Evolutionary conservation across 1,140 invertebrate genomes (phyloP).

Genomic region (Drosophila truncata): DNA sequence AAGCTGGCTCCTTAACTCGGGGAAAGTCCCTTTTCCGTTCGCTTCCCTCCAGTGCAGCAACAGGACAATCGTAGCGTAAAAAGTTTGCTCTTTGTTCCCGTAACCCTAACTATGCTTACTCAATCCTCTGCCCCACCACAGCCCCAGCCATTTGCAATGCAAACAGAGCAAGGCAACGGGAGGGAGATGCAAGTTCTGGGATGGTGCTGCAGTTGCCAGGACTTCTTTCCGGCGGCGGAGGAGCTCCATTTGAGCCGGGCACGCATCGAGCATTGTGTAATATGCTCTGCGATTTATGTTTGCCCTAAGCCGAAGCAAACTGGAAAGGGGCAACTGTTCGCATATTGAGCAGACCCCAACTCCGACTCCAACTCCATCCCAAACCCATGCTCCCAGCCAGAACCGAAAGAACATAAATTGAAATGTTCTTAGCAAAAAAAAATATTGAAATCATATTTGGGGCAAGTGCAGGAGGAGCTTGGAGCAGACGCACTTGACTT

Average conservation of each 20-base stretch:
- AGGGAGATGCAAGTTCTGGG: slow-evolving; percentile 1
- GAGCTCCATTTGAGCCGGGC: slow-evolving; percentile 61
- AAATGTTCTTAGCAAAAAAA: slow-evolving; percentile 64
- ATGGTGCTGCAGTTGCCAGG: slow-evolving; percentile 16
- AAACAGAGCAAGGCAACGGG: slow-evolving; percentile 54
- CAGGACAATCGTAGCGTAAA: slow-evolving; percentile 78
- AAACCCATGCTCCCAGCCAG: no score
- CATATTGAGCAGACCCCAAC: slow-evolving; percentile 65
- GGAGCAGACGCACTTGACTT: slow-evolving; percentile 55
- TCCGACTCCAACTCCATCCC: no score
- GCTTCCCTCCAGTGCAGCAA: slow-evolving; percentile 52
- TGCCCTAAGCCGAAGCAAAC: slow-evolving; percentile 38
- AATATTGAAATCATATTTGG: slow-evolving; percentile 79
- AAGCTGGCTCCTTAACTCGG: slow-evolving; percentile 9
- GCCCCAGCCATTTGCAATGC: slow-evolving; percentile 59
- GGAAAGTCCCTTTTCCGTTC: background rate
- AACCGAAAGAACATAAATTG: slow-evolving; percentile 75
- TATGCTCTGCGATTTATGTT: slow-evolving; percentile 84
- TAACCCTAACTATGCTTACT: slow-evolving; percentile 41
- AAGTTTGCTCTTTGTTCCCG: slow-evolving; percentile 67
- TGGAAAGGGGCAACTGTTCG: slow-evolving; percentile 55
- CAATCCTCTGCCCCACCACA: slow-evolving; percentile 13
- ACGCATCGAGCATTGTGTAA: slow-evolving; percentile 80
- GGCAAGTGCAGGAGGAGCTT: slow-evolving; percentile 48
- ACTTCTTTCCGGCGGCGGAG: slow-evolving; percentile 21